Evolutionary conservation across 2,888 invertebrate species (phyloP), one percentile per base, ranked within the genome.

Genomic region (Macrophya annulata): DNA sequence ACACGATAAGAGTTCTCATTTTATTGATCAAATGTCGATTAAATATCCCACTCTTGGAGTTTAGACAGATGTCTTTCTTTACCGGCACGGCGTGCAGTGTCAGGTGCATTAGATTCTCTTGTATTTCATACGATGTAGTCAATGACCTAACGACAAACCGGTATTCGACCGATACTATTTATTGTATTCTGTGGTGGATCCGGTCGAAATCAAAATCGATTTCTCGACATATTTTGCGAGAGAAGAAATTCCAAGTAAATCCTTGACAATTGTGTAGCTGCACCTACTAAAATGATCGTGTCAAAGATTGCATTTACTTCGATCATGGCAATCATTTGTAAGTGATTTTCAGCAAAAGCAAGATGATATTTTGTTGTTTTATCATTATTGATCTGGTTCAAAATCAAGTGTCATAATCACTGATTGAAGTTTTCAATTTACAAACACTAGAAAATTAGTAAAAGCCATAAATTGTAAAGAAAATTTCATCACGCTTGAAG

Each of bases 91-190:
- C 68, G 17, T 37, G 15, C 5, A 37, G 37, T 68, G 9, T 37
- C 31, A 62, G 37, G 31, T 12, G 1, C 5, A 5, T 15, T 12
- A 37, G 65, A 5, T 21, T 6, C 17, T 17, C 37, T 68, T 68
- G 68, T 17, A 37, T 37, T 55, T 55, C n/a, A 37, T 68, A 68
- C 25, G 37, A 37, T 17, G 31, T 68, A 68, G 37, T 17, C 37
- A 68, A 68, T 68, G 68, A 37, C 68, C 25, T 37, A 68, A 15
- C 68, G 37, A 68, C 21, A 6, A 37, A 37, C 68, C 68, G 68
- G 68, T 68, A 68, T 68, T 37, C 0, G 17, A 37, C 68, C 25
- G 68, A 68, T 17, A 37, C 17, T 12, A 25, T 68, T 68, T 15
- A 37, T 68, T 68, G 31, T 68, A 68, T 68, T 68, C 25, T 31